Evolutionary conservation across 2,888 invertebrate genomes (phyloP).

Genomic region (Omphaloscelis lunosa): DNA sequence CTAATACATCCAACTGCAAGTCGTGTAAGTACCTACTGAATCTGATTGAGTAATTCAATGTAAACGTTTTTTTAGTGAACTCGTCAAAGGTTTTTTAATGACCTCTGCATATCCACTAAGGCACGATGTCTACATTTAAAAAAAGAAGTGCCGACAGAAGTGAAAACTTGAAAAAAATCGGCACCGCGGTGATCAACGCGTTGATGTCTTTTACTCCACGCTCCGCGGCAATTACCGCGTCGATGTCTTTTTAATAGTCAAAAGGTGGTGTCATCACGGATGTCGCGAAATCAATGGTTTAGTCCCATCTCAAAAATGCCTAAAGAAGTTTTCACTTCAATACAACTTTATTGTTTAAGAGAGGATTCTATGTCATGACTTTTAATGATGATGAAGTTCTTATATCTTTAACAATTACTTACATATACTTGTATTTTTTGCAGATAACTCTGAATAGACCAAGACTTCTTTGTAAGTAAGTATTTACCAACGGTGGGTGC

Average conservation of each 20-base stretch:
- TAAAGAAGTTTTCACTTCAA: too few relatives aligned
- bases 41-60: background rate
- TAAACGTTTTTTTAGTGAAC: background rate
- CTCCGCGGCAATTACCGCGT: too few relatives aligned
- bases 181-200: too few relatives aligned
- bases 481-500: background rate
- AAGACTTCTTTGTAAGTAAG: background rate
- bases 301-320: too few relatives aligned
- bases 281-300: too few relatives aligned
- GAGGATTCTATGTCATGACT: background rate
- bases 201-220: too few relatives aligned
- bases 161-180: too few relatives aligned
- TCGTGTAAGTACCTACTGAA: background rate
- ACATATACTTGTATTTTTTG: conserved; percentile 8
- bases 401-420: background rate
- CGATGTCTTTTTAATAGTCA: too few relatives aligned
- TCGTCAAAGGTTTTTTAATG: conserved; percentile 29
- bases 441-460: background rate
- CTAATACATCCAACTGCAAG: background rate
- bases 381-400: background rate
- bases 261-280: too few relatives aligned
- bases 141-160: too few relatives aligned
- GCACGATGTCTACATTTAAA: background rate
- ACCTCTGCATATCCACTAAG: background rate
- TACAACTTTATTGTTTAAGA: background rate